Conservation (phyloP, 1,140 invertebrate species). For the Agraylea sexmaculata region DNA sequence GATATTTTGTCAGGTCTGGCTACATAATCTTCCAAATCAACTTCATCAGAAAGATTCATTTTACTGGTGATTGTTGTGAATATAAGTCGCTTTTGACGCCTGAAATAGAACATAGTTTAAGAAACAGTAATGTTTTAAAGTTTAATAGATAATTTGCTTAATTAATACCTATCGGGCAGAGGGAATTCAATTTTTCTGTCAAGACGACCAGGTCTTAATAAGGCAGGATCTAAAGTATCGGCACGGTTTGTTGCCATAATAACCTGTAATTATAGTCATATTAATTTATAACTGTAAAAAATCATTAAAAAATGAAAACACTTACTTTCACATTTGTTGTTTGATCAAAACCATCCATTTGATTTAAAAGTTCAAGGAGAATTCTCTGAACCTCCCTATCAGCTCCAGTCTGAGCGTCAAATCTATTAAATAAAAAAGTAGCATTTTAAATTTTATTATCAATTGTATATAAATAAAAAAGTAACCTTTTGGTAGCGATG, state of each 20-base stretch:
- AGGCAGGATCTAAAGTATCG: conserved; percentile 95
- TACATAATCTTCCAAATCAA: conserved; percentile 98
- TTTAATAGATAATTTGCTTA: neutral
- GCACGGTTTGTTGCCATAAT: conserved; percentile 99
- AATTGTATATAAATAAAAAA: neutral
- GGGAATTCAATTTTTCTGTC: conserved; percentile 99
- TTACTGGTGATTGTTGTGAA: conserved; percentile 96
- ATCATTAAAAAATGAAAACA: neutral
- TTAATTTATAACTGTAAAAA: conserved; percentile 4
- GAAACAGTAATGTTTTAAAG: conserved; percentile 1
- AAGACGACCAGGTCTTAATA: conserved; percentile 90
- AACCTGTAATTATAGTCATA: conserved; percentile 50
- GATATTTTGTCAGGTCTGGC: conserved; percentile 96
- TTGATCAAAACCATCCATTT: conserved; percentile 99
- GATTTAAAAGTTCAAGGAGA: conserved; percentile 92
- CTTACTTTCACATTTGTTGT: conserved; percentile 96
- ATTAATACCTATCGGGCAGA: conserved; percentile 65
- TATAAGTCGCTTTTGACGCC: conserved; percentile 93
- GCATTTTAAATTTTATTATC: conserved; percentile 5
- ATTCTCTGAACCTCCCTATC: conserved; percentile 99
- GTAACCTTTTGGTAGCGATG: conserved; percentile 85
- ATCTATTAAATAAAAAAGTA: conserved; percentile 36
- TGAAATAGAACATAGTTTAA: conserved; percentile 16
- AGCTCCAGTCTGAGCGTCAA: conserved; percentile 97
- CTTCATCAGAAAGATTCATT: conserved; percentile 99